A percentile compares a stretch with the other conserved stretches of the same genome.
phyloP scores from a whole-genome alignment of 2,888 invertebrate species.

The Atherix ibis region DNA sequence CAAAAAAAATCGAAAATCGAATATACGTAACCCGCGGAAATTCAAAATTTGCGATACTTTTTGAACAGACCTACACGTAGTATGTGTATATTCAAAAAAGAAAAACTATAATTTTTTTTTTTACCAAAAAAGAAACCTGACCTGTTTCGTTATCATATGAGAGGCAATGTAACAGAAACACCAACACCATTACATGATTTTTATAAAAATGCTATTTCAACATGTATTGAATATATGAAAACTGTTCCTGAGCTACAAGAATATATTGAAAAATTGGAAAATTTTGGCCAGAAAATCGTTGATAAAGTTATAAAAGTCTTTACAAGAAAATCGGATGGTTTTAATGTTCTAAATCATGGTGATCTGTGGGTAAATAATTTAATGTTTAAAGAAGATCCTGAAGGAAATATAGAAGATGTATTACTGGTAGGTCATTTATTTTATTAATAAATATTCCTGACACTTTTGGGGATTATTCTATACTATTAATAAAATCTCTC shows the following conservation, averaged over 20 bases:
- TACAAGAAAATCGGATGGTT: constrained; percentile 17
- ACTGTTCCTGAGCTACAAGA: constrained; percentile 13
- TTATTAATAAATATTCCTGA: not conserved
- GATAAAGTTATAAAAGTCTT: constrained; percentile 19
- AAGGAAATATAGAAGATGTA: constrained; percentile 24
- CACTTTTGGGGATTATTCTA: not conserved
- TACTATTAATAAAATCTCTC: no score
- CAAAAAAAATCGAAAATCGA: no score
- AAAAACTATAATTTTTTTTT: no score
- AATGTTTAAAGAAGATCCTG: constrained; percentile 28
- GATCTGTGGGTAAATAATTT: constrained; percentile 36
- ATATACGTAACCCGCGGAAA: no score
- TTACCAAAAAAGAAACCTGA: constrained; percentile 18
- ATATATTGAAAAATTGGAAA: constrained; percentile 16
- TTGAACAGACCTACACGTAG: no score
- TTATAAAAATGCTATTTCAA: constrained; percentile 16
- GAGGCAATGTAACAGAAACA: constrained; percentile 18
- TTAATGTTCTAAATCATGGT: constrained; percentile 35
- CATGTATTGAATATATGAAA: constrained; percentile 17
- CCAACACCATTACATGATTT: constrained; percentile 18
- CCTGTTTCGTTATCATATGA: constrained; percentile 17
- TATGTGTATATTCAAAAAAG: no score
- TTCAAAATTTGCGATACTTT: no score
- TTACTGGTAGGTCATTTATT: constrained; percentile 20
- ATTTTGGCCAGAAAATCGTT: constrained; percentile 16